Conservation (phyloP, 2,888 invertebrate genomes). For the Pollenia griseotomentosa region DNA sequence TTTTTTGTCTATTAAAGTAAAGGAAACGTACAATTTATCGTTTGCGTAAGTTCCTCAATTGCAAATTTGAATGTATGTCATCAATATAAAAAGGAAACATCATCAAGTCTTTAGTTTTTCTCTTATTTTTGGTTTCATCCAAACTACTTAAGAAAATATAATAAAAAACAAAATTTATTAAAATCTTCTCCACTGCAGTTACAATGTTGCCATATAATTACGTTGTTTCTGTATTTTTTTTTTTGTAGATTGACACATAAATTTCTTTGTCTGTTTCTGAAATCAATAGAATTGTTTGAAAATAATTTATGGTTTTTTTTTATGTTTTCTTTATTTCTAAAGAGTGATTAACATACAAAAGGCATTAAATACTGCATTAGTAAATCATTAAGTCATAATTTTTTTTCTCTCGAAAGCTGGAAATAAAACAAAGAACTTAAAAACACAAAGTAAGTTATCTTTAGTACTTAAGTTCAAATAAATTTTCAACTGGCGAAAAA, state of each 20-base stretch:
- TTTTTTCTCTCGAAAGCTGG: slow-evolving; percentile 1
- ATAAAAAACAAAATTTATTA: slow-evolving; percentile 13
- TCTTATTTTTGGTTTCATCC: neutral
- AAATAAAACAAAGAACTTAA: slow-evolving; percentile 45
- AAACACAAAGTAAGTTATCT: slow-evolving; percentile 63
- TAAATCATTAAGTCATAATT: slow-evolving; percentile 72
- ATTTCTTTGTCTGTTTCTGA: slow-evolving; percentile 37
- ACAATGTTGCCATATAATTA: neutral
- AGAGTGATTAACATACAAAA: slow-evolving; percentile 72
- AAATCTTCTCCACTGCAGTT: slow-evolving; percentile 32
- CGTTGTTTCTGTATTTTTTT: neutral
- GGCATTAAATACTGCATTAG: slow-evolving; percentile 73
- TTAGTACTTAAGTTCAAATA: slow-evolving; percentile 47
- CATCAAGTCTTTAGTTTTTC: slow-evolving; percentile 23
- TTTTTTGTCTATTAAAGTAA: slow-evolving; percentile 45
- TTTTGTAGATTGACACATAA: slow-evolving; percentile 45
- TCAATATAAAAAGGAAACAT: slow-evolving; percentile 44
- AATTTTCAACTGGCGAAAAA: slow-evolving; percentile 17
- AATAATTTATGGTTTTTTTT: slow-evolving; percentile 47
- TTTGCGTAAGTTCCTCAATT: slow-evolving; percentile 65
- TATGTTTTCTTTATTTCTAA: neutral
- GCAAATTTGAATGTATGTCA: slow-evolving; percentile 63
- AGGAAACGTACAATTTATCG: slow-evolving; percentile 59
- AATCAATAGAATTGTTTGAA: slow-evolving; percentile 58
- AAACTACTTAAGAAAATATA: slow-evolving; percentile 39